Evolutionary conservation across 2,113 vertebrate genomes (phyloP).

Genomic region (Platysteira castanea): DNA sequence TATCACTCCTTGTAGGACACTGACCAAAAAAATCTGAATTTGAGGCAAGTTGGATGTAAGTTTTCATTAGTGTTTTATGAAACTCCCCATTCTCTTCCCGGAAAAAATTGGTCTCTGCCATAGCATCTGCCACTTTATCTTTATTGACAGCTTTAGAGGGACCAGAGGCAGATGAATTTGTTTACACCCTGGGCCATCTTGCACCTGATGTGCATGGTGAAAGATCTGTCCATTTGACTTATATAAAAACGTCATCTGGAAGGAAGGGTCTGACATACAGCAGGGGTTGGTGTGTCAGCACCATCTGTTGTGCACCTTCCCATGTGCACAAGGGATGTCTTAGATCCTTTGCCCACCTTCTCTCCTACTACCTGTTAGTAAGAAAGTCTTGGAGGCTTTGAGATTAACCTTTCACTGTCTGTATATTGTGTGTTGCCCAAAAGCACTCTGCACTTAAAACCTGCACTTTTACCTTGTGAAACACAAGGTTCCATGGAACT

Average conservation of each 20-base stretch:
- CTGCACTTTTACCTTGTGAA: neutral
- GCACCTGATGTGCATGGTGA: neutral
- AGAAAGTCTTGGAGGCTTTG: neutral
- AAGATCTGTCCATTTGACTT: neutral
- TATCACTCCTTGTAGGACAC: neutral
- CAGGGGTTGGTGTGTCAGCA: accelerated
- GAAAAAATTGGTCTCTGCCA: neutral
- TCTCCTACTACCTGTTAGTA: neutral
- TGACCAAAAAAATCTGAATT: neutral
- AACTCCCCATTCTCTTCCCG: neutral
- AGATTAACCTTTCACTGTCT: neutral
- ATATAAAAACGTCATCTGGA: neutral
- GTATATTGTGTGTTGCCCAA: neutral
- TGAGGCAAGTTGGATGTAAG: neutral
- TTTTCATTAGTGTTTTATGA: neutral
- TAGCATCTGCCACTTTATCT: neutral
- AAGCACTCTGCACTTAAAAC: neutral
- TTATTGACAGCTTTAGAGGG: neutral
- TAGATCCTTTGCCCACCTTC: neutral
- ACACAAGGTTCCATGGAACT: neutral
- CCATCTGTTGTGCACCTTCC: neutral
- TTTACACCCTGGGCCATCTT: neutral
- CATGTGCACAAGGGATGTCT: accelerated
- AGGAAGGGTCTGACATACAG: neutral
- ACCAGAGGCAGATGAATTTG: neutral